Base-by-base conservation (phyloP, 2,888 invertebrate species). In the Cheilosia scutellata region DNA sequence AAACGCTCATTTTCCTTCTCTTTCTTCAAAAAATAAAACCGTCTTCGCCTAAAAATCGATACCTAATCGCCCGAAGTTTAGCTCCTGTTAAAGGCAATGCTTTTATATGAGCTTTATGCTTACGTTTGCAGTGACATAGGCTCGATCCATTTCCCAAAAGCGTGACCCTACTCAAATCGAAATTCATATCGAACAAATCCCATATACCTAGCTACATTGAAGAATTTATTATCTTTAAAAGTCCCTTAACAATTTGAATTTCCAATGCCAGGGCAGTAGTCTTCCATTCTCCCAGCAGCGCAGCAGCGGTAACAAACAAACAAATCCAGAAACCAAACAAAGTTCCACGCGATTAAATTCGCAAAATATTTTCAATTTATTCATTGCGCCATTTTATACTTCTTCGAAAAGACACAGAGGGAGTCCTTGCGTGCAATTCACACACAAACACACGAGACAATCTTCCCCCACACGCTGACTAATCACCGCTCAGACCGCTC, bases 311-410 rank as follows among this genome's bases (percentile, higher is more conserved):
- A 47, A 60, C 51, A 72, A 58, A 76, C 51, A 55, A 78, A 63
- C 55, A 66, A 68, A 57, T 51, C 68, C 44, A 49, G 51, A 53
- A 84, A 58, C 79, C 51, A 75, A 79, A 58, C 66, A 84, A 84
- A 79, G 53, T 79, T 84, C 74, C 70, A 79, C 51, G 58, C 79
- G 70, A 79, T 84, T 79, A 60, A 84, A 79, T 76, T 76, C 74
- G 33, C 49, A 65, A 79, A 84, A 84, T 65, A 75, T 58, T 79
- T 79, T 79, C 65, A 76, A 84, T 79, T 79, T 84, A 84, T 84
- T 84, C 79, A 84, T 84, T 71, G 74, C 58, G 37, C 65, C 65
- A 60, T 79, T 75, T 66, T 40, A 42, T 53, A 51, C 57, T 31
- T 40, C 37, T 37, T 13, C 2, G 9, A 9, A 49, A 57, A 74